Evolutionary conservation across 2,888 invertebrate species (phyloP).

Genomic region (Congeria kusceri): DNA sequence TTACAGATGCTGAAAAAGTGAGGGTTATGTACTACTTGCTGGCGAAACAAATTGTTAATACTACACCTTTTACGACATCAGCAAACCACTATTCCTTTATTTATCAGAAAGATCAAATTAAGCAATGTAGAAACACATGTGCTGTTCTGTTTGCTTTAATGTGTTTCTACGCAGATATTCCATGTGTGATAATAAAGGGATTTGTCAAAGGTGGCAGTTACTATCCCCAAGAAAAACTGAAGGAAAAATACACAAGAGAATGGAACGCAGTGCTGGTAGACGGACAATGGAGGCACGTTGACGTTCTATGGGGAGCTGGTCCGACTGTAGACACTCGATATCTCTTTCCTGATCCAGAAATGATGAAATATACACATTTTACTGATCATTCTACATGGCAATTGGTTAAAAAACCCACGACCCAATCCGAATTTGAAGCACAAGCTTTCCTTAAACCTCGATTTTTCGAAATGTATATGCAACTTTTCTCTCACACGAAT

Average conservation of each 20-base stretch:
- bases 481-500: slow-evolving; percentile 61
- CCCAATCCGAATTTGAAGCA: slow-evolving; percentile 68
- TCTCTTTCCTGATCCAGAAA: slow-evolving; percentile 79
- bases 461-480: slow-evolving; percentile 75
- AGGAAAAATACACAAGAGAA: slow-evolving; percentile 53
- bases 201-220: slow-evolving; percentile 77
- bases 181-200: slow-evolving; percentile 77
- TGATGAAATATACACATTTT: slow-evolving; percentile 74
- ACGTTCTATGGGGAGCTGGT: slow-evolving; percentile 51
- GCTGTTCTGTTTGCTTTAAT: slow-evolving; percentile 47
- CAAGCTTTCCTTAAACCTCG: slow-evolving; percentile 76
- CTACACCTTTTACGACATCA: slow-evolving; percentile 17
- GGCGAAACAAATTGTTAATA: slow-evolving; percentile 20
- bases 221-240: slow-evolving; percentile 66
- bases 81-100: slow-evolving; percentile 25
- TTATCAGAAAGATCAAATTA: slow-evolving; percentile 36
- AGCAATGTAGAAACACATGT: slow-evolving; percentile 35
- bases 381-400: slow-evolving; percentile 77
- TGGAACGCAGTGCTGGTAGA: slow-evolving; percentile 64
- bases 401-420: slow-evolving; percentile 67
- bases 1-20: slow-evolving; percentile 30
- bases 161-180: slow-evolving; percentile 66
- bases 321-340: slow-evolving; percentile 67
- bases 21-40: slow-evolving; percentile 38
- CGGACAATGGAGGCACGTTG: slow-evolving; percentile 50